Evolutionary conservation across 1,140 invertebrate genomes (phyloP).

Genomic region (Drosophila melanica): DNA sequence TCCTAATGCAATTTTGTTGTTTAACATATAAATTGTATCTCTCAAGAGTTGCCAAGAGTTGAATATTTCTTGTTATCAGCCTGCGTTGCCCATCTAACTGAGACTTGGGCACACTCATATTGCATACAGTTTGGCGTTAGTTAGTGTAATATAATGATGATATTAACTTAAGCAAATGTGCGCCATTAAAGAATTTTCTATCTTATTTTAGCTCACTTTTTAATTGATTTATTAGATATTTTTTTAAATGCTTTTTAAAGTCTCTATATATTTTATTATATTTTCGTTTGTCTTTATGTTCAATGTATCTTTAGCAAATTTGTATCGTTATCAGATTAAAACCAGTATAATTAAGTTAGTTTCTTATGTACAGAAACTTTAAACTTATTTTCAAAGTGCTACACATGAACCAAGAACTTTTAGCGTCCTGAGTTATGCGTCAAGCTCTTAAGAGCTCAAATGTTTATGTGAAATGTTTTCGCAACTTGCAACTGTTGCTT

Average conservation of each 20-base stretch:
- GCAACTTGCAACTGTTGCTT: not conserved
- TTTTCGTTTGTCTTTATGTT: too few relatives aligned
- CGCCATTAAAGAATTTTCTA: too few relatives aligned
- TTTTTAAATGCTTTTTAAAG: too few relatives aligned
- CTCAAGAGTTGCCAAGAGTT: conserved; percentile 2
- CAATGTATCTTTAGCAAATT: too few relatives aligned
- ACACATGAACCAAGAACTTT: not conserved
- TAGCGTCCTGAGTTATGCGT: not conserved
- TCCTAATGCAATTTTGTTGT: conserved; percentile 55
- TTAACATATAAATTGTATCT: conserved; percentile 58
- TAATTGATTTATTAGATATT: too few relatives aligned
- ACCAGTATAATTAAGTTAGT: too few relatives aligned
- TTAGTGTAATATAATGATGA: not conserved
- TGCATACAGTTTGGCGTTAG: not conserved
- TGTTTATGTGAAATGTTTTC: not conserved
- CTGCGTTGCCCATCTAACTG: not conserved
- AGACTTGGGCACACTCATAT: not conserved
- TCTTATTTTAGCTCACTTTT: too few relatives aligned
- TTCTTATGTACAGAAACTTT: not conserved
- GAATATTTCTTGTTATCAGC: conserved; percentile 4
- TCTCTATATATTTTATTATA: too few relatives aligned
- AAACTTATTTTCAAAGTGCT: conserved; percentile 2
- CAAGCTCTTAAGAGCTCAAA: not conserved
- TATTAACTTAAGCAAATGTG: too few relatives aligned
- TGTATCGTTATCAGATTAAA: too few relatives aligned